Conservation (phyloP, 2,888 invertebrate genomes). For the Zygaena filipendulae region DNA sequence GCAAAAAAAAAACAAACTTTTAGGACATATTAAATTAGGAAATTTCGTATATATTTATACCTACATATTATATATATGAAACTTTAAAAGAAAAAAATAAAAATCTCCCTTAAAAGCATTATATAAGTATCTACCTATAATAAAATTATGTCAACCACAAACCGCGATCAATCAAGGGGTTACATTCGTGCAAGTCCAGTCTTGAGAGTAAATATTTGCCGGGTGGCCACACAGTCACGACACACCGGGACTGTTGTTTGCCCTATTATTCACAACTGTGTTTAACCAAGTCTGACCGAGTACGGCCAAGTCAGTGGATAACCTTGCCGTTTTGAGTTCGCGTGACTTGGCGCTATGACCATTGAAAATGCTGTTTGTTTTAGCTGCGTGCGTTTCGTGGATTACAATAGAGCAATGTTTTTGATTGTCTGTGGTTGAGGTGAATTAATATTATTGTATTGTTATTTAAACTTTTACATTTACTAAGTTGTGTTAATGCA, state of each 20-base stretch:
- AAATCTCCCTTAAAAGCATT: too few relatives aligned
- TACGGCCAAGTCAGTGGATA: constrained; percentile 19
- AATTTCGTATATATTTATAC: too few relatives aligned
- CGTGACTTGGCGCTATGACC: constrained; percentile 46
- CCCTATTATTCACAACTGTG: constrained; percentile 54
- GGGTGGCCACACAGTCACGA: constrained; percentile 39
- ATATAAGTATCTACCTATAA: too few relatives aligned
- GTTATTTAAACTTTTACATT: too few relatives aligned
- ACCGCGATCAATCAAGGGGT: constrained; percentile 60
- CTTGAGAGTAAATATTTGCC: constrained; percentile 51
- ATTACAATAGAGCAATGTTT: constrained; percentile 25
- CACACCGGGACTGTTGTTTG: constrained; percentile 39
- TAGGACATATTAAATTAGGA: too few relatives aligned
- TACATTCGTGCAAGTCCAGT: constrained; percentile 37
- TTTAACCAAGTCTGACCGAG: constrained; percentile 32
- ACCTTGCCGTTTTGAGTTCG: constrained; percentile 31
- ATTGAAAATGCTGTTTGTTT: constrained; percentile 39
- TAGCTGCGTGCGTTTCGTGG: constrained; percentile 20
- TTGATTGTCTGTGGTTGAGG: constrained; percentile 17
- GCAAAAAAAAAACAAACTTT: too few relatives aligned
- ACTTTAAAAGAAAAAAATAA: too few relatives aligned
- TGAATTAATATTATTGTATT: too few relatives aligned
- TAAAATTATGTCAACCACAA: constrained; percentile 29
- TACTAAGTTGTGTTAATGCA: too few relatives aligned
- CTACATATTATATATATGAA: too few relatives aligned